These are phyloP conservation scores for Chelon auratus DNA, from an alignment of 2,797 vertebrate genomes.

Conservation along the genomic window DNA sequence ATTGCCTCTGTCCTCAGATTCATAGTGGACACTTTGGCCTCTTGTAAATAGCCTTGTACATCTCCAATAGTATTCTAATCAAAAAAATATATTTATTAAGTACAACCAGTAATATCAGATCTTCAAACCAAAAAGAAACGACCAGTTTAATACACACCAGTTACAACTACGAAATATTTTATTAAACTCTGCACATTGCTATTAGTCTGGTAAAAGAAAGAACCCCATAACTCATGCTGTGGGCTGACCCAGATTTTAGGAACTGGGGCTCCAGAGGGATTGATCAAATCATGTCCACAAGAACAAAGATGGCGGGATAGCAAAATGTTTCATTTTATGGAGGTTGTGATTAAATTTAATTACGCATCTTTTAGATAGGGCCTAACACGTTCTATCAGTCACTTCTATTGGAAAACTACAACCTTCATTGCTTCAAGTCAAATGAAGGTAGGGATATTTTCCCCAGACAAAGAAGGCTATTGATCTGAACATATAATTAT, in stretches of 20 bases:
- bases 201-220: conserved; percentile 11
- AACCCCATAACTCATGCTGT: background rate
- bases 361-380: conserved; percentile 7
- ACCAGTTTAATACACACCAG: background rate
- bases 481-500: conserved; percentile 38
- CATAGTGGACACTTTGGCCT: conserved; percentile 6
- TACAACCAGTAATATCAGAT: conserved; percentile 5
- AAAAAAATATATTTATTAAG: conserved; percentile 1
- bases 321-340: conserved; percentile 18
- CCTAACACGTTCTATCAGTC: background rate
- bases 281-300: conserved; percentile 27
- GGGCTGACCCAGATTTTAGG: conserved; percentile 8
- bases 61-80: conserved; percentile 17
- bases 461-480: conserved; percentile 26
- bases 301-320: conserved; percentile 1
- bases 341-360: conserved; percentile 21
- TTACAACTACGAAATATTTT: background rate
- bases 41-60: conserved; percentile 38
- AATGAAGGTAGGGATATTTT: conserved; percentile 1
- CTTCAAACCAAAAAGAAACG: conserved; percentile 11
- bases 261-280: conserved; percentile 17
- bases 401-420: conserved; percentile 2
- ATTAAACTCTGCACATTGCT: background rate
- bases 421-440: conserved; percentile 8
- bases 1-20: conserved; percentile 11